These are phyloP conservation scores for Protobothrops mucrosquamatus DNA, from an alignment of 2,113 vertebrate species.

Conservation along the genomic window DNA sequence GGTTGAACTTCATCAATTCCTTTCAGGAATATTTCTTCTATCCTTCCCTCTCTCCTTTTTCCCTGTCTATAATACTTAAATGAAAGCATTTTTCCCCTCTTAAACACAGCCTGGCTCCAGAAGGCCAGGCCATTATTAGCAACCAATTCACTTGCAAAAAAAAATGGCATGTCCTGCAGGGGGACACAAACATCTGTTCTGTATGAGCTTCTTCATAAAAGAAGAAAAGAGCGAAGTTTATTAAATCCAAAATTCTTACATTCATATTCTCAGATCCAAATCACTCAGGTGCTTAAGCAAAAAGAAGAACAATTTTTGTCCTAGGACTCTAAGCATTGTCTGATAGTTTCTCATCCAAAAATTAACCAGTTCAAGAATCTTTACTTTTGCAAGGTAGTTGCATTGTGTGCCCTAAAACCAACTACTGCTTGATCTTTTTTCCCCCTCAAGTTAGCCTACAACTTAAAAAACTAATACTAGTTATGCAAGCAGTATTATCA, in stretches of 20 bases:
- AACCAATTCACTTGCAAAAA: conserved; percentile 7
- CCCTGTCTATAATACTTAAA: not conserved
- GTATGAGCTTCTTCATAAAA: conserved; percentile 19
- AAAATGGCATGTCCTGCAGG: conserved; percentile 13
- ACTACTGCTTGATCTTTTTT: not conserved
- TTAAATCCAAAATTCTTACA: not conserved
- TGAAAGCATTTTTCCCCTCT: not conserved
- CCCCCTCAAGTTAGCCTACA: not conserved
- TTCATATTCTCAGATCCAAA: not conserved
- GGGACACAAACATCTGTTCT: not conserved
- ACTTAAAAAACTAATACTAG: not conserved
- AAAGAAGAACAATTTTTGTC: not conserved
- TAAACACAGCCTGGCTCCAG: not conserved
- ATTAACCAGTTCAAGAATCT: not conserved
- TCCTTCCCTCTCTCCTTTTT: not conserved
- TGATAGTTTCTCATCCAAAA: not conserved
- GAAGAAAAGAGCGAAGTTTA: not conserved
- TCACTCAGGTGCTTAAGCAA: not conserved
- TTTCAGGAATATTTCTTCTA: conserved; percentile 37
- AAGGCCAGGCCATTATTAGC: conserved; percentile 18
- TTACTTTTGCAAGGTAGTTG: not conserved
- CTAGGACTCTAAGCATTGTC: not conserved
- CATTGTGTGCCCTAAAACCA: not conserved
- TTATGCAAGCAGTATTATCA: not conserved
- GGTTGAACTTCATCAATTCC: conserved; percentile 47